Evolutionary conservation across 2,888 invertebrate species (phyloP), one percentile per base, ranked within the genome.

Genomic region (Drosophila quasianomalipes): DNA sequence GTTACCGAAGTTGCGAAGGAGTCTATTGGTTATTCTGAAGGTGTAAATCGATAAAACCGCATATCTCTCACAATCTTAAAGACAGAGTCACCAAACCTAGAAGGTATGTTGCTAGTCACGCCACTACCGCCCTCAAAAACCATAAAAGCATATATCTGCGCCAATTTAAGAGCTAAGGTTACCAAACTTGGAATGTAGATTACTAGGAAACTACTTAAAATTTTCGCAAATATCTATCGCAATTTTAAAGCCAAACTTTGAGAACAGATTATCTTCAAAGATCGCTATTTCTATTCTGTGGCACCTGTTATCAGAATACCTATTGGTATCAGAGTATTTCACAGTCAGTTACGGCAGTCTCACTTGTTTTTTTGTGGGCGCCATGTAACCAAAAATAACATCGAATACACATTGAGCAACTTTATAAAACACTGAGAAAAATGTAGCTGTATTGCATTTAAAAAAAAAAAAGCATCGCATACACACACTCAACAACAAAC

Each of bases 381-480:
- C 81, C 77, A 77, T 69, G 68, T 57, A 82, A 33, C 69, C 64
- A 65, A 35, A 79, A 66, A 22, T 22, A 22, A 22, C 22, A 14
- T 22, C 22, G 22, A 44, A 44, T 47, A 47, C 26, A 4, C 22
- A 14, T 16, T 16, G 22, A 47, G 16, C 16, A 9, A 33, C 53
- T 58, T 61, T 28, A 58, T 61, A 39, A 33, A n/a, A 31, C 16
- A 67, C 53, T 44, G 55, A 63, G 61, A 60, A 60, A 41, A 71
- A 61, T 6, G 12, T 31, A 14, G 7, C 2, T 26, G 4, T 22
- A 57, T 33, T 44, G 35, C 22, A n/a, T 12, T 44, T 44, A 5
- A 2, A 12, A 44, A n/a, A 12, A 26, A 44, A 22, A 16, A 26
- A 47, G 16, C 22, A 47, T 26, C 22, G 14, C 47, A 47, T 26